Conservation (phyloP, 2,888 invertebrate genomes). For the Coelogynopora nodosa region DNA sequence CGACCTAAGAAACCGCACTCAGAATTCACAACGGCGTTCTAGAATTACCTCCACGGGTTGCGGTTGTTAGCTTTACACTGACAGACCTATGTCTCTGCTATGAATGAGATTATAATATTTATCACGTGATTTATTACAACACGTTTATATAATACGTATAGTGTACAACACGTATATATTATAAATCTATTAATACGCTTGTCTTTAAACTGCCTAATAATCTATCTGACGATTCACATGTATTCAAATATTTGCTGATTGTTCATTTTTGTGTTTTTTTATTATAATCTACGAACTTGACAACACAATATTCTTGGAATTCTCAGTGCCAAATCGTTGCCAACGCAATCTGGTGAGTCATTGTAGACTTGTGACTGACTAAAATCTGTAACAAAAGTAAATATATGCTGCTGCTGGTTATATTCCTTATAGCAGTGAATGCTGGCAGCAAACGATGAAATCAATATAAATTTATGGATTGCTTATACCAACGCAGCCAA, state of each 20-base stretch:
- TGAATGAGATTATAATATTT: background rate
- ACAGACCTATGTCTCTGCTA: background rate
- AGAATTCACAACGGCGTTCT: background rate
- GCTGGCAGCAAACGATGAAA: background rate
- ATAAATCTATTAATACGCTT: no score
- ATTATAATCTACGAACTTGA: background rate
- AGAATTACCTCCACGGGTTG: background rate
- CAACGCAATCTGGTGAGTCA: slow-evolving; percentile 26
- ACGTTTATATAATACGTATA: background rate
- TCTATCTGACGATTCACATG: no score
- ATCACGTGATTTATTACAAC: no score
- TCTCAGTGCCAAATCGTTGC: slow-evolving; percentile 9
- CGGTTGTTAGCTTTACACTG: background rate
- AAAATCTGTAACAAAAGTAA: slow-evolving; percentile 2
- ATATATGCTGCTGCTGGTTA: background rate
- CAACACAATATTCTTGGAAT: background rate
- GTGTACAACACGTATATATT: no score
- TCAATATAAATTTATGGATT: background rate
- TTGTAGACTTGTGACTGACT: background rate
- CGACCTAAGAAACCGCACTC: background rate
- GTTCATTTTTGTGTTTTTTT: no score
- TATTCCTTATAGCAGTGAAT: no score
- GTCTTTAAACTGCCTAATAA: no score
- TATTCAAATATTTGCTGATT: no score
- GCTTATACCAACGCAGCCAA: background rate